Evolutionary conservation across 1,140 invertebrate species (phyloP), one percentile per base, ranked within the genome.

Genomic region (Heliconius nattereri): DNA sequence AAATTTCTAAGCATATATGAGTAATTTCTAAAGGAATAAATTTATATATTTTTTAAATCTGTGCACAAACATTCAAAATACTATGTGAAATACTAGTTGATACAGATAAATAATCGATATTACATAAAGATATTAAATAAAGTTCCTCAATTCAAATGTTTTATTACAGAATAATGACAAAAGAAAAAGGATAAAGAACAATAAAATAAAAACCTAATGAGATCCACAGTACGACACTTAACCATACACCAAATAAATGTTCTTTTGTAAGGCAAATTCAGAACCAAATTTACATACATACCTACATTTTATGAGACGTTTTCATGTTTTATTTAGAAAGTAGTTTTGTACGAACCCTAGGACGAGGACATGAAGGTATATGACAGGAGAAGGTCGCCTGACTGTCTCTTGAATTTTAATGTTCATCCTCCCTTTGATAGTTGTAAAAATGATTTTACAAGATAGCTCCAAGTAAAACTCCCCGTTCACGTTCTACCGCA

Each of bases 371-470:
- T 79, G 80, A 75, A 81, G 76, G 80, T 78, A 85, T 84, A 85
- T 78, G 84, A 73, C 82, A 83, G 82, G 82, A 88, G 87, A 91
- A 90, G 87, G 89, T 90, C 88, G 86, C 81, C 76, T 86, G 87
- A 83, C 87, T 86, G 88, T 89, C 88, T 87, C 83, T 85, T 89
- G 90, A 93, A 93, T 93, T 91, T 92, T 92, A 92, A 93, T 91
- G 87, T 81, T 82, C 32, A 86, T 86, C 79, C 84, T 87, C 85
- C 89, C 90, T 91, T 90, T 89, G 88, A 90, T 89, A 90, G 90
- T 92, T 89, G 85, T 92, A 90, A 92, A 91, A 91, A 91, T 89
- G 87, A 91, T 90, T 89, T 87, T 78, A 84, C 81, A 66, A 91
- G 82, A 86, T 86, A 87, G 83, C 79, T 85, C 78, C 80, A 76